Percentiles rank a stretch among this genome's conserved stretches.
Conservation (phyloP, 2,797 vertebrate species). For the Poliocrania exsul region DNA sequence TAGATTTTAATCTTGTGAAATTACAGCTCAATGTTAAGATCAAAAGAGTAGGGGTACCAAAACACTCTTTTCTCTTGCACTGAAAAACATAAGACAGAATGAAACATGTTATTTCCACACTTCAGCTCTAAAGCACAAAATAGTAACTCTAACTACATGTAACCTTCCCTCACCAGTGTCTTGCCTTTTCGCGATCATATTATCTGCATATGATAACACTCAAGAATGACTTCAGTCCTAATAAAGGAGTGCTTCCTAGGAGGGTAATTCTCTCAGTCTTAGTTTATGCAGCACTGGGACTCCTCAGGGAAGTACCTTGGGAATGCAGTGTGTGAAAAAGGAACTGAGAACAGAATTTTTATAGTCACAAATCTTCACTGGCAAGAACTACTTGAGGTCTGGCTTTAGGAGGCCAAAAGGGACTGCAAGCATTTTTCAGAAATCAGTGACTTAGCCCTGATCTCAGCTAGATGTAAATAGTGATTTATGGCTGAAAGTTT, state of each 20-base stretch:
- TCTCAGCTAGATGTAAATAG: neutral
- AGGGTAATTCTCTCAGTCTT: neutral
- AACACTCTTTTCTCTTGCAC: neutral
- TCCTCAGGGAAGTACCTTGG: neutral
- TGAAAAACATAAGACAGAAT: neutral
- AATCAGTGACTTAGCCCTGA: neutral
- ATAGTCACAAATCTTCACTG: neutral
- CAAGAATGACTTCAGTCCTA: neutral
- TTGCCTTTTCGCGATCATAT: neutral
- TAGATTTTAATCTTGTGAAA: neutral
- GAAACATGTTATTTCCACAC: neutral
- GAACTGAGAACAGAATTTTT: neutral
- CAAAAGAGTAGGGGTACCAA: neutral
- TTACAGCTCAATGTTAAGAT: neutral
- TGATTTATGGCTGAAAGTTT: neutral
- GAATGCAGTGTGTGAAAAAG: neutral
- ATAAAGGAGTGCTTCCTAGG: neutral
- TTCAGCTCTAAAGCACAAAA: neutral
- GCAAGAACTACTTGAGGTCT: neutral
- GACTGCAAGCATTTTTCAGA: neutral
- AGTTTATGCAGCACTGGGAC: neutral
- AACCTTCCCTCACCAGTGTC: neutral
- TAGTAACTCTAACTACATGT: neutral
- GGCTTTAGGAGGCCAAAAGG: neutral
- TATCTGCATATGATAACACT: neutral